phyloP scores from a whole-genome alignment of 2,797 vertebrate species.

The Halcyon leucocephala region DNA sequence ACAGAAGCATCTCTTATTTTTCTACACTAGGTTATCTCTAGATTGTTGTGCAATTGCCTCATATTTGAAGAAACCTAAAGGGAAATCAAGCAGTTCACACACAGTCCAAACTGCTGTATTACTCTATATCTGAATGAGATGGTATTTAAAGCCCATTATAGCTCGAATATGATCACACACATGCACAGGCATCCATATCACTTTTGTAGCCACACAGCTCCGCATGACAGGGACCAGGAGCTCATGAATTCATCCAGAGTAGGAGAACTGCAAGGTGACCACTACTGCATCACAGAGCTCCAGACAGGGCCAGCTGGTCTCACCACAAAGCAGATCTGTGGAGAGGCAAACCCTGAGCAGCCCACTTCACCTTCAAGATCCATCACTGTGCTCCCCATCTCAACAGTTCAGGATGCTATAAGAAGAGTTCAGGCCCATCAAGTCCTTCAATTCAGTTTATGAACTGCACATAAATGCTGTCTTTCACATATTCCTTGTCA shows the following conservation, averaged over 20 bases:
- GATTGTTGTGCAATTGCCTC: background rate
- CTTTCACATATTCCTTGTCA: background rate
- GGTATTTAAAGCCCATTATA: background rate
- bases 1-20: conserved; percentile 36
- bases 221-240: rapidly evolving
- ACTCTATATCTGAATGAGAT: background rate
- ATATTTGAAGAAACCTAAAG: conserved; percentile 22
- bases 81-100: conserved; percentile 25
- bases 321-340: background rate
- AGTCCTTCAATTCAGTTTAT: background rate
- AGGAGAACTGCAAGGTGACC: background rate
- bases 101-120: background rate
- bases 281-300: background rate
- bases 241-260: background rate
- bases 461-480: background rate
- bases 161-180: background rate
- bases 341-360: rapidly evolving
- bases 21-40: background rate
- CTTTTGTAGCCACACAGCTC: background rate
- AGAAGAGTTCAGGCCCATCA: background rate
- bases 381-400: background rate
- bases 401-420: background rate
- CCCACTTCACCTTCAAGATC: background rate
- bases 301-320: background rate
- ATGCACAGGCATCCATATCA: background rate